Conservation (phyloP, 1,140 invertebrate species). For the Drosophila carrolli region DNA sequence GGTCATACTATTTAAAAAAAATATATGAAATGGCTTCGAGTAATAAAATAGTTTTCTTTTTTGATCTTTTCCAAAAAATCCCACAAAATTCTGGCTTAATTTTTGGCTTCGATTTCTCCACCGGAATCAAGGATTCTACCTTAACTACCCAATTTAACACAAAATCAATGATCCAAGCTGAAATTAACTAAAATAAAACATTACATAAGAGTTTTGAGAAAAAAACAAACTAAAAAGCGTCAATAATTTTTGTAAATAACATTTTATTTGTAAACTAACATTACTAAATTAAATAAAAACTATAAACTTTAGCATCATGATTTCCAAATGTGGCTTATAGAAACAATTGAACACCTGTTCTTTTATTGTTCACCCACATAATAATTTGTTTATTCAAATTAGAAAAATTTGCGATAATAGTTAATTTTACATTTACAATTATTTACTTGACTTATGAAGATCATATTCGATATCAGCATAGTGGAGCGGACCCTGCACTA, state of each 20-base stretch:
- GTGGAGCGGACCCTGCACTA: slow-evolving; percentile 56
- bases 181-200: too few relatives aligned
- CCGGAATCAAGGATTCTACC: too few relatives aligned
- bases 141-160: too few relatives aligned
- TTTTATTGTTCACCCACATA: slow-evolving; percentile 81
- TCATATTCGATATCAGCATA: slow-evolving; percentile 64
- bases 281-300: slow-evolving; percentile 16
- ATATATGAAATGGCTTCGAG: too few relatives aligned
- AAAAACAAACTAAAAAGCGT: neutral
- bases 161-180: too few relatives aligned
- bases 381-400: slow-evolving; percentile 83
- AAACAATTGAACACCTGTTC: slow-evolving; percentile 2
- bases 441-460: slow-evolving; percentile 76
- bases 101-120: too few relatives aligned
- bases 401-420: slow-evolving; percentile 74
- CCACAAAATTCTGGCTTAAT: too few relatives aligned
- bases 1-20: too few relatives aligned
- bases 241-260: slow-evolving; percentile 7
- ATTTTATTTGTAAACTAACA: slow-evolving; percentile 10
- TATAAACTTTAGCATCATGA: neutral
- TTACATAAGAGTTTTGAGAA: neutral
- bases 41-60: too few relatives aligned
- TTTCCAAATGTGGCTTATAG: neutral
- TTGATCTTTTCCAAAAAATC: too few relatives aligned
- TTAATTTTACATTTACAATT: slow-evolving; percentile 75